Conservation (phyloP, 1,140 invertebrate species). For the Periplaneta americana region DNA sequence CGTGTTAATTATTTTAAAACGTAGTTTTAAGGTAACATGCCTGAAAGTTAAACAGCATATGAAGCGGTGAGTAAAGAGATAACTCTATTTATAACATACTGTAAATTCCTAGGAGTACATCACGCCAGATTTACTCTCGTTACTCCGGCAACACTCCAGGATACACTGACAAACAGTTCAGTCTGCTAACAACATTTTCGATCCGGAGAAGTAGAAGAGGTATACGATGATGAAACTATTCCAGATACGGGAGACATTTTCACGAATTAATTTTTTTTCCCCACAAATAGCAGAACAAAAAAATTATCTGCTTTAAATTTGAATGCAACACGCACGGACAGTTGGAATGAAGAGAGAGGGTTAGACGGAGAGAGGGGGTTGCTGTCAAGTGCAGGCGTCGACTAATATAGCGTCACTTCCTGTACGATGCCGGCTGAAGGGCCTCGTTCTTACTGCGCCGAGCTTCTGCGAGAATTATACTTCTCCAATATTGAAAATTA, state of each 20-base stretch:
- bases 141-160: background rate
- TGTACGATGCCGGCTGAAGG: background rate
- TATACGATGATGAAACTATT: background rate
- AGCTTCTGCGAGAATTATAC: background rate
- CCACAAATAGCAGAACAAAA: background rate
- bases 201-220: no score
- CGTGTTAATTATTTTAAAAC: no score
- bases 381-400: background rate
- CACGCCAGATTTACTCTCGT: background rate
- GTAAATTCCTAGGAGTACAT: background rate
- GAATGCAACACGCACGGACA: no score
- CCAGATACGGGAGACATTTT: background rate
- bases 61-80: background rate
- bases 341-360: background rate
- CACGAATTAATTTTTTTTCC: background rate
- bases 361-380: background rate
- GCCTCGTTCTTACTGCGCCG: background rate
- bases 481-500: background rate
- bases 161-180: background rate
- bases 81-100: background rate
- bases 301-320: background rate
- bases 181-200: background rate
- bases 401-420: background rate
- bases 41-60: no score
- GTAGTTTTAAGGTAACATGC: no score